Base-by-base conservation (phyloP, 2,888 invertebrate genomes). In the Branchellion lobata region DNA sequence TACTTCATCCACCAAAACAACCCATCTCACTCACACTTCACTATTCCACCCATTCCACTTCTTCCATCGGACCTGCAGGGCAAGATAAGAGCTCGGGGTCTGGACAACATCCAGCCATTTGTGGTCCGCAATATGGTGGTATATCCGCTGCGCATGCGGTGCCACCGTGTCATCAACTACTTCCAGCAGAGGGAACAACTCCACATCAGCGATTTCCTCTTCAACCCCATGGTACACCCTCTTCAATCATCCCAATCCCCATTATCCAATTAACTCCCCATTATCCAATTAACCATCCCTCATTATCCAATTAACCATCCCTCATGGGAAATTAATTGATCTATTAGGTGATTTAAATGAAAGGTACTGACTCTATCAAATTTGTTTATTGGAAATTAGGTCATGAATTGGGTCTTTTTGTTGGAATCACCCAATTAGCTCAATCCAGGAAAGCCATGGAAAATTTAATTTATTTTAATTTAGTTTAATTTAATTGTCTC, bases 161-260 rank as follows among this genome's bases (percentile, higher is more conserved):
- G 95, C 0, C 86, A 93, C 29, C 92, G 93, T 91, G 83, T 94
- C 88, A 86, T 88, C 3, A 86, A 85, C 40, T 89, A 89, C 84
- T 99, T 98, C 89, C 95, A 96, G 90, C 90, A 92, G 27, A 90
- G 98, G 71, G 98, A 99, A 87, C 96, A 97, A 86, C 97, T 96
- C 96, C 91, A 96, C 86, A 90, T 97, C 18, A 96, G 96, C 0
- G 98, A 99, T 89, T 94, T 98, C 88, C 88, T 99, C 47, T 93
- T 96, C 88, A 96, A 94, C 88, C 97, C 97, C 1, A 97, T 97
- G 96, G 94, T 90, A 8, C 27, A 53, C 51, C 29, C 31, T 0
- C 24, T 61, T 61, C 24, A 8, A 27, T 27, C 11, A 29, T 71
- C 3, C 40, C 27, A 5, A 27, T 61, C 24, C 53, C 11, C 11